Evolutionary conservation across 2,797 vertebrate species (phyloP).

Genomic region (Triplophysa yarkandensis): DNA sequence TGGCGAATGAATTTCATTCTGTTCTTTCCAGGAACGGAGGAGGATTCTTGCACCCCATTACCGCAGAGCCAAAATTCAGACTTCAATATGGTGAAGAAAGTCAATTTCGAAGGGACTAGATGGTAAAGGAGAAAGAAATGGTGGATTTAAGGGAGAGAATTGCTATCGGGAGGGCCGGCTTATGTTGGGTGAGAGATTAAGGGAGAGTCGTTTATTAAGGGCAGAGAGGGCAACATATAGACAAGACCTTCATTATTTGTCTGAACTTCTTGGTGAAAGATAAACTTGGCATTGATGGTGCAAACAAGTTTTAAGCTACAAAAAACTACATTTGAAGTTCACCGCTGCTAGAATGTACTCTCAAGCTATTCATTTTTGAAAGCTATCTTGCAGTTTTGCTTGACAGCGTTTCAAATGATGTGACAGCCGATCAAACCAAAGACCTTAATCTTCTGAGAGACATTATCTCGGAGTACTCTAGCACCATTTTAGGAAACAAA

Average conservation of each 20-base stretch:
- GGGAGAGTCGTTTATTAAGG: constrained; percentile 42
- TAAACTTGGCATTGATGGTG: background rate
- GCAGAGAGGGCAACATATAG: constrained; percentile 34
- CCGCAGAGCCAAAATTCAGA: constrained; percentile 27
- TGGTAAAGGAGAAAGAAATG: constrained; percentile 19
- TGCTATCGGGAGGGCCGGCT: constrained; percentile 34
- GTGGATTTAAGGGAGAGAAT: constrained; percentile 26
- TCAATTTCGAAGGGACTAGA: constrained; percentile 39
- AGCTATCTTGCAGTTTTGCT: background rate
- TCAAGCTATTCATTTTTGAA: constrained; percentile 14
- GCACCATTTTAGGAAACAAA: constrained; percentile 21
- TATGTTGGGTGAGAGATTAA: constrained; percentile 43
- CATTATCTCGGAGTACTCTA: constrained; percentile 21
- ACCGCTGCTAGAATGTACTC: too few species aligned
- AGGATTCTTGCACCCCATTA: constrained; percentile 58
- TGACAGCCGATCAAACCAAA: constrained; percentile 29
- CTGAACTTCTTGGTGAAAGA: background rate
- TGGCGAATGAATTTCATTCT: constrained; percentile 67
- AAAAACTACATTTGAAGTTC: too few species aligned
- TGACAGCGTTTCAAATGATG: constrained; percentile 15
- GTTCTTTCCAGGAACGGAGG: constrained; percentile 62
- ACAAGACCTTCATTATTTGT: constrained; percentile 7
- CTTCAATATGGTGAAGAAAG: constrained; percentile 9
- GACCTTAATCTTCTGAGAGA: constrained; percentile 24
- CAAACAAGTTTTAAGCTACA: background rate